Evolutionary conservation across 2,113 vertebrate species (phyloP).

Genomic region (Mormyrus iriodes): DNA sequence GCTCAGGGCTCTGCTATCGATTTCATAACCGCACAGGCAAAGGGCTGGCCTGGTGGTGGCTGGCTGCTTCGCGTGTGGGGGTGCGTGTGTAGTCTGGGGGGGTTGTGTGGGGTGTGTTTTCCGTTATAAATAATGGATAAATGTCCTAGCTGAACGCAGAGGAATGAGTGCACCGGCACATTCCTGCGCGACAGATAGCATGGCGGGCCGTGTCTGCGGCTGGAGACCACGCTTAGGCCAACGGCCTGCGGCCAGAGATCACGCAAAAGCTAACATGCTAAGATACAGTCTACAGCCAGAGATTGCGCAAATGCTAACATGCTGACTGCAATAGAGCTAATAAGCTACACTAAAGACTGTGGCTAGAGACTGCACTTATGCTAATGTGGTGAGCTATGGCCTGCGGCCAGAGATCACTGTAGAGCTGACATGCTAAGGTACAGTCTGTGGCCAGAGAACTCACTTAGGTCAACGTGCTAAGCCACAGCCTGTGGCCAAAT

Average conservation of each 20-base stretch:
- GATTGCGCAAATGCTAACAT: background rate
- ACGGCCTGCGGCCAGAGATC: background rate
- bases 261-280: background rate
- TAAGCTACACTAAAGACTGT: background rate
- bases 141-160: background rate
- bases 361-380: background rate
- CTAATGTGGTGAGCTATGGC: background rate
- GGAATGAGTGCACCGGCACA: background rate
- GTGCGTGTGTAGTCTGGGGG: background rate
- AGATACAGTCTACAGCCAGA: background rate
- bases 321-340: background rate
- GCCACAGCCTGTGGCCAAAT: background rate
- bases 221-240: no score
- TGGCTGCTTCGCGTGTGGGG: background rate
- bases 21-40: constrained; percentile 28
- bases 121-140: constrained; percentile 34
- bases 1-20: constrained; percentile 28
- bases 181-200: background rate
- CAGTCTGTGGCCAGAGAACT: background rate
- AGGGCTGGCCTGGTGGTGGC: background rate
- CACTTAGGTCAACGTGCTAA: background rate
- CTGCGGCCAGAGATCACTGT: background rate
- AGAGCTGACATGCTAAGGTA: background rate
- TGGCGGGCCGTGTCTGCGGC: background rate
- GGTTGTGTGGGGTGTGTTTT: background rate